Base-by-base conservation (phyloP, 2,113 vertebrate species). In the Myrmophylax atrothorax region DNA sequence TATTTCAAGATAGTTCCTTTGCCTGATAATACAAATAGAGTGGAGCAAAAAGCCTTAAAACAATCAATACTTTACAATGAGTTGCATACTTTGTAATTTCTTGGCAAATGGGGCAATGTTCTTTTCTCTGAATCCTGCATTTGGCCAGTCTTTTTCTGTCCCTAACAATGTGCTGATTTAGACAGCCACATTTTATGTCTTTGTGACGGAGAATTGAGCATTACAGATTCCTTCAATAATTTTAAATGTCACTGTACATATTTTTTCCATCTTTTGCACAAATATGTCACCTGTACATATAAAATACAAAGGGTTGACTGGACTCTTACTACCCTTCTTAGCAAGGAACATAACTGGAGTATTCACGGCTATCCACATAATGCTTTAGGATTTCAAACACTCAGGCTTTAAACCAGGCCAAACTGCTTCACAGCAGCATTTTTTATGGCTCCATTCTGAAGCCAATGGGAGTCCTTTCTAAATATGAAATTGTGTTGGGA, bases 21-120 rank as follows among this genome's bases (percentile, higher is more conserved):
- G 86, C 35, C 76, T 74, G 42, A 52, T 73, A 84, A 70, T 37
- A 74, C 1, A 4, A 77, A 84, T 14, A 46, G 13, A 87, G 7
- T 5, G 17, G 37, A 86, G 22, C 24, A 85, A 77, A 93, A 94
- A 76, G 9, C 53, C 31, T 72, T 82, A 72, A 94, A 90, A 46
- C 28, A 80, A 93, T 94, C 87, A 82, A 87, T 94, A 93, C 22
- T 68, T 91, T 64, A 38, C 24, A 91, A 72, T 47, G 67, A 85
- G 7, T 52, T 82, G 12, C 38, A 42, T 59, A 40, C n/a, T 93
- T 87, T 6, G 1, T 68, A 82, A 67, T 72, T 77, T 52, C 42
- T 59, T 59, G 31, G 44, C 16, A 90, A 96, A 83, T n/a, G 46
- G 58, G 40, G 4, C 25, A 80, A 62, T 49, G 11, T 53, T 82